These are phyloP conservation scores for Oligia fasciuncula DNA, from an alignment of 2,888 invertebrate genomes.

Conservation along the genomic window DNA sequence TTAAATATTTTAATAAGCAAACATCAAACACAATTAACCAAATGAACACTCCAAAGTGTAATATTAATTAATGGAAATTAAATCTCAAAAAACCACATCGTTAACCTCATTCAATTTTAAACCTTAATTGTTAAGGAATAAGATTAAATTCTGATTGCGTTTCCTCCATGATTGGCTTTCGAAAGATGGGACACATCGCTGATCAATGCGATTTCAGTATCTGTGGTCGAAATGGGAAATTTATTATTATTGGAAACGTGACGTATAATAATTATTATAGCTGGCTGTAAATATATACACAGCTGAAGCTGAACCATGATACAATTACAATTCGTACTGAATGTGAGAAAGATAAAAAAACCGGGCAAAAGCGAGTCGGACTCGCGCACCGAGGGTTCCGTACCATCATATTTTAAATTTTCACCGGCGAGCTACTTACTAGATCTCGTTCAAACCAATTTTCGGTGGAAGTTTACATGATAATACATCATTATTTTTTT, in stretches of 20 bases:
- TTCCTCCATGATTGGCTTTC: neutral
- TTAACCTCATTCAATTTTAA: conserved; percentile 1
- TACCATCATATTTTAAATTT: too few relatives aligned
- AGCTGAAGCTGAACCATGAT: too few relatives aligned
- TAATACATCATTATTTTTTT: too few relatives aligned
- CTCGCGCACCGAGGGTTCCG: too few relatives aligned
- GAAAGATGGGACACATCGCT: neutral
- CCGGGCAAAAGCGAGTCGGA: too few relatives aligned
- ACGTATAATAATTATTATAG: neutral
- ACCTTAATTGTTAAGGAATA: neutral
- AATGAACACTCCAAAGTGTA: conserved; percentile 3
- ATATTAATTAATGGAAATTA: conserved; percentile 26
- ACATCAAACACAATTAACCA: neutral
- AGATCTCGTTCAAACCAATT: too few relatives aligned
- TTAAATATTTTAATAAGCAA: conserved; percentile 2
- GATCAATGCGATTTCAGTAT: neutral
- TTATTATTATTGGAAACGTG: conserved; percentile 19
- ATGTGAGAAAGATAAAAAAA: too few relatives aligned
- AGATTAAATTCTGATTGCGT: neutral
- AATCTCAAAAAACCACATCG: neutral
- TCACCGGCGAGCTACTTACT: too few relatives aligned
- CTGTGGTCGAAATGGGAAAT: conserved; percentile 5
- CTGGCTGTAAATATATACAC: neutral
- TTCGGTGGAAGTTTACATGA: too few relatives aligned
- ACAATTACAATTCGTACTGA: too few relatives aligned